These are phyloP conservation scores for Gastracanthus pulcherrimus DNA, from an alignment of 2,888 invertebrate species.

Conservation along the genomic window DNA sequence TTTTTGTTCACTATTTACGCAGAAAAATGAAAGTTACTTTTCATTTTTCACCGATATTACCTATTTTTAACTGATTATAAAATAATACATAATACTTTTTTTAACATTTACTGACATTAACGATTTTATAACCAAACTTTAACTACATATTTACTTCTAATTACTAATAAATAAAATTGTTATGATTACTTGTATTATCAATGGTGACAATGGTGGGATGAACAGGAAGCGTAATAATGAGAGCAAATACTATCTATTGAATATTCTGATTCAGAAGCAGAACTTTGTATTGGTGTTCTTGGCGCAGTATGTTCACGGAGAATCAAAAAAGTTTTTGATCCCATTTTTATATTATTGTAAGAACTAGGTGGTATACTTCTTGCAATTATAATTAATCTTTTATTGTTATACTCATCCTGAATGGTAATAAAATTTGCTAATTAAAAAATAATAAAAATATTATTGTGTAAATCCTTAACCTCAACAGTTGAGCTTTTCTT, in stretches of 20 bases:
- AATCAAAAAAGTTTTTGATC: slow-evolving; percentile 69
- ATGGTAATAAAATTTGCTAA: neutral
- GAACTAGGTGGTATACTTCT: slow-evolving; percentile 65
- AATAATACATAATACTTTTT: too few species aligned
- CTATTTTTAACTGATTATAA: too few species aligned
- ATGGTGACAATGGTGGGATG: neutral
- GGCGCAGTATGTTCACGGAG: slow-evolving; percentile 65
- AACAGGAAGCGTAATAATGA: neutral
- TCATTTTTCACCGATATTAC: too few species aligned
- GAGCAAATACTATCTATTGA: neutral
- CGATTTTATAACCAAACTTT: too few species aligned
- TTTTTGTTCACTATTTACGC: too few species aligned
- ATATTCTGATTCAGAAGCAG: neutral
- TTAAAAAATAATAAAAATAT: neutral
- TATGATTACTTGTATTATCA: neutral
- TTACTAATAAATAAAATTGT: neutral
- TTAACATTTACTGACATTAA: neutral
- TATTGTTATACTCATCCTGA: slow-evolving; percentile 22
- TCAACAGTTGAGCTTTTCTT: neutral
- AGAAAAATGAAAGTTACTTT: too few species aligned
- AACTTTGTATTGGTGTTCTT: slow-evolving; percentile 51
- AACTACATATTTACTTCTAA: too few species aligned
- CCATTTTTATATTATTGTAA: slow-evolving; percentile 64
- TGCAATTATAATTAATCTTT: slow-evolving; percentile 67
- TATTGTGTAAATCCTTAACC: neutral